Conservation (phyloP, 2,888 invertebrate species). For the Pseudococcus viburni region DNA sequence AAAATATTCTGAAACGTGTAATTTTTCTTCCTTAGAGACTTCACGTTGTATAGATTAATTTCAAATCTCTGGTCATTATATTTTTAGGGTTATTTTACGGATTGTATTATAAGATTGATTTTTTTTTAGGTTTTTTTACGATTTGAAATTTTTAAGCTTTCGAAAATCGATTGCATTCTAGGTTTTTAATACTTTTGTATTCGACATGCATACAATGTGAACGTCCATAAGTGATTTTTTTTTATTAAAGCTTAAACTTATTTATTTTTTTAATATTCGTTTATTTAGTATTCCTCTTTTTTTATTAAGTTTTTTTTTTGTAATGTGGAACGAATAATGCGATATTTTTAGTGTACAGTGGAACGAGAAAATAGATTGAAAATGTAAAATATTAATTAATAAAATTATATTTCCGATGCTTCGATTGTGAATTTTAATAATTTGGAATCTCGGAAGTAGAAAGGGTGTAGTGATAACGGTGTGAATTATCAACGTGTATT, state of each 20-base stretch:
- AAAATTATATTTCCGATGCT: constrained; percentile 37
- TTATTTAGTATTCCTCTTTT: constrained; percentile 24
- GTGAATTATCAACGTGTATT: no score
- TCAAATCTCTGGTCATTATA: constrained; percentile 49
- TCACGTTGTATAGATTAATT: constrained; percentile 45
- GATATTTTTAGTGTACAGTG: constrained; percentile 29
- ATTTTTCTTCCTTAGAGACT: constrained; percentile 21
- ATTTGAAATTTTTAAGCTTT: constrained; percentile 18
- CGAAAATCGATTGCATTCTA: constrained; percentile 11
- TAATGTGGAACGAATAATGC: neutral
- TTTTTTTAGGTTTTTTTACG: neutral
- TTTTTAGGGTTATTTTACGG: constrained; percentile 12
- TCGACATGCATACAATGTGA: neutral
- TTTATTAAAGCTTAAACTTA: neutral
- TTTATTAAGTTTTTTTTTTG: neutral
- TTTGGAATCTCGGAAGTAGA: neutral
- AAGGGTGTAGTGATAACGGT: no score
- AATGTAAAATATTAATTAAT: constrained; percentile 10
- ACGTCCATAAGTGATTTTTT: constrained; percentile 20
- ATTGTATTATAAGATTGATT: constrained; percentile 31
- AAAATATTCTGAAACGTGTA: neutral
- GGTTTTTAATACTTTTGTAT: constrained; percentile 20
- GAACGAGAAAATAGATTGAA: neutral
- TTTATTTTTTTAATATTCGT: neutral
- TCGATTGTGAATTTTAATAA: neutral